Evolutionary conservation across 2,113 vertebrate species (phyloP).

Genomic region (Muntiacus muntjak): DNA sequence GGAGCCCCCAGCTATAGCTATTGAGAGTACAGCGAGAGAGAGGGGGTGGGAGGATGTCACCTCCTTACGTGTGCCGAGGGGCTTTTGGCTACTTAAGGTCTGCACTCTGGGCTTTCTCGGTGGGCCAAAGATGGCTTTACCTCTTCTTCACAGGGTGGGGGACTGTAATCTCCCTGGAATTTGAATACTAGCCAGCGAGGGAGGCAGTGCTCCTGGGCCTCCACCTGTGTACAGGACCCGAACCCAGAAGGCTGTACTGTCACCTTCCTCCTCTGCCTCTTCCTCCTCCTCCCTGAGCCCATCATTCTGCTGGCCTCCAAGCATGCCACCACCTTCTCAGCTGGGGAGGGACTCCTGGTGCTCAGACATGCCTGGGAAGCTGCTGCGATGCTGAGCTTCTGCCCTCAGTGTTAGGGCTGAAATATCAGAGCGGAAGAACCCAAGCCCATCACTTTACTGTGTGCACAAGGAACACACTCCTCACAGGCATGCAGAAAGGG

Average conservation of each 20-base stretch:
- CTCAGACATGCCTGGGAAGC: background rate
- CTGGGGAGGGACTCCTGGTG: background rate
- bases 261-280: background rate
- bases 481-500: background rate
- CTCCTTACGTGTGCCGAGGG: background rate
- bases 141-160: background rate
- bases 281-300: background rate
- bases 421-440: background rate
- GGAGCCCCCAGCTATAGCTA: background rate
- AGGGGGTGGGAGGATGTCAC: fast-evolving
- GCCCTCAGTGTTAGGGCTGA: background rate
- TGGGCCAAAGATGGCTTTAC: background rate
- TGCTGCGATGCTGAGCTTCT: background rate
- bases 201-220: background rate
- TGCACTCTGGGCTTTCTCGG: background rate
- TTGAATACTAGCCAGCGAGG: background rate
- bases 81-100: background rate
- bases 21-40: background rate
- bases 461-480: background rate
- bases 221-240: background rate
- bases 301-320: background rate
- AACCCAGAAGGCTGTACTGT: background rate
- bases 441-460: background rate
- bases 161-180: background rate
- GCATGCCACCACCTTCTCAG: background rate